Percentiles rank a stretch among this genome's conserved stretches.
Conservation (phyloP, 92 coral and sea anemone species). For the Palythoa heliodiscus region DNA sequence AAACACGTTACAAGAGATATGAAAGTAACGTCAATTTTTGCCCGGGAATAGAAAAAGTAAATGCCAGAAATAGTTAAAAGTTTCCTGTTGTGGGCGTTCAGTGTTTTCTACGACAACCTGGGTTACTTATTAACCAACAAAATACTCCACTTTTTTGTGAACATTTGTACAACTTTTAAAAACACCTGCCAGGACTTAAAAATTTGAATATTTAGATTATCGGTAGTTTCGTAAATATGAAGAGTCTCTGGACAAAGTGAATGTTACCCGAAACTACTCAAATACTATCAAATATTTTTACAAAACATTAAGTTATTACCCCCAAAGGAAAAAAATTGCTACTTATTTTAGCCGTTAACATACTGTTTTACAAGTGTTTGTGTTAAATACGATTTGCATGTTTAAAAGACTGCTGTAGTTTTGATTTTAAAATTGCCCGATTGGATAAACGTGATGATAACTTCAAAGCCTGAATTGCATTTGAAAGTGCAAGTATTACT, state of each 20-base stretch:
- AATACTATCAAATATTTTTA: too few relatives aligned
- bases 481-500: too few relatives aligned
- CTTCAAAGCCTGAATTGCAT: too few relatives aligned
- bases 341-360: too few relatives aligned
- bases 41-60: neutral
- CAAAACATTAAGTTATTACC: too few relatives aligned
- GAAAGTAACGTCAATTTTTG: neutral
- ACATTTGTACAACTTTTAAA: slow-evolving; percentile 20
- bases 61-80: neutral
- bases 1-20: slow-evolving; percentile 11
- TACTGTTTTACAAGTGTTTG: too few relatives aligned
- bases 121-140: neutral
- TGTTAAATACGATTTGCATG: too few relatives aligned
- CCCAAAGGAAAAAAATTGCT: too few relatives aligned
- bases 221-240: neutral
- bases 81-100: slow-evolving; percentile 4
- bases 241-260: neutral
- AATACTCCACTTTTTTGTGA: slow-evolving; percentile 13
- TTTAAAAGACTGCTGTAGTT: too few relatives aligned
- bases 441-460: too few relatives aligned
- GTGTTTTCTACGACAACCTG: neutral
- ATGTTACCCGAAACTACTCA: too few relatives aligned
- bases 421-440: too few relatives aligned
- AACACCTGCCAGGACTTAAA: slow-evolving; percentile 36
- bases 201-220: slow-evolving; percentile 30